A percentile compares a stretch with the other conserved stretches of the same genome.
Evolutionary conservation across 2,797 vertebrate species (phyloP).

Genomic region (Malacoctenus gilli): DNA sequence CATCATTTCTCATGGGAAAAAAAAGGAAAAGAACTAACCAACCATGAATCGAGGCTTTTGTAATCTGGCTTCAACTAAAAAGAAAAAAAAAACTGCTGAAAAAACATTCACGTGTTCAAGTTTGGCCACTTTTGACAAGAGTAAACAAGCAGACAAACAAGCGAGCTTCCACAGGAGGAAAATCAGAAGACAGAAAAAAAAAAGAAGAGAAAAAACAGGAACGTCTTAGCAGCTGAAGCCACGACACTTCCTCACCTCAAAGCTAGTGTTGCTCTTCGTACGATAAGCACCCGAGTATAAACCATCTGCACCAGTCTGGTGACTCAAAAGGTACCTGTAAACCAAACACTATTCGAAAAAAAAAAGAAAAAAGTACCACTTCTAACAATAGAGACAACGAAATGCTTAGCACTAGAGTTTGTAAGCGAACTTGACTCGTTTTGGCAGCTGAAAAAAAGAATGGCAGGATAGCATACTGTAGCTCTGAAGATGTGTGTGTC

Average conservation of each 20-base stretch:
- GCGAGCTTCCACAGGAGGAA: constrained; percentile 71
- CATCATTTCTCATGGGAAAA: constrained; percentile 19
- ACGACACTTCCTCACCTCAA: constrained; percentile 70
- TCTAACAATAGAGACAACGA: constrained; percentile 78
- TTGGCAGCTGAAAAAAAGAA: constrained; percentile 86
- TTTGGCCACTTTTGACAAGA: constrained; percentile 73
- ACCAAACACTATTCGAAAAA: constrained; percentile 85
- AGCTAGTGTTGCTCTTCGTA: constrained; percentile 83
- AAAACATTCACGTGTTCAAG: constrained; percentile 55
- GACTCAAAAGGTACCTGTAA: constrained; percentile 89
- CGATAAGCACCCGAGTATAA: constrained; percentile 81
- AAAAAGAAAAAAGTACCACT: constrained; percentile 82
- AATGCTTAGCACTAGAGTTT: constrained; percentile 74
- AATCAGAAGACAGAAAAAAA: constrained; percentile 60
- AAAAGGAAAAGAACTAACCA: background rate
- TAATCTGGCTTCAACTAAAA: constrained; percentile 16
- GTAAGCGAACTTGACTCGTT: constrained; percentile 53
- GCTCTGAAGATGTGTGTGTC: constrained; percentile 84
- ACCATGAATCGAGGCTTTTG: constrained; percentile 6
- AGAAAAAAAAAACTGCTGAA: constrained; percentile 25
- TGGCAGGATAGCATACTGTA: constrained; percentile 79
- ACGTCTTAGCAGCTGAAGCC: constrained; percentile 81
- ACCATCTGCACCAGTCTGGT: constrained; percentile 84
- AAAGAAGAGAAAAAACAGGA: constrained; percentile 65
- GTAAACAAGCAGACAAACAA: constrained; percentile 68